These are phyloP conservation scores for Desmophyllum pertusum DNA, from an alignment of 92 coral and sea anemone species.

Conservation along the genomic window DNA sequence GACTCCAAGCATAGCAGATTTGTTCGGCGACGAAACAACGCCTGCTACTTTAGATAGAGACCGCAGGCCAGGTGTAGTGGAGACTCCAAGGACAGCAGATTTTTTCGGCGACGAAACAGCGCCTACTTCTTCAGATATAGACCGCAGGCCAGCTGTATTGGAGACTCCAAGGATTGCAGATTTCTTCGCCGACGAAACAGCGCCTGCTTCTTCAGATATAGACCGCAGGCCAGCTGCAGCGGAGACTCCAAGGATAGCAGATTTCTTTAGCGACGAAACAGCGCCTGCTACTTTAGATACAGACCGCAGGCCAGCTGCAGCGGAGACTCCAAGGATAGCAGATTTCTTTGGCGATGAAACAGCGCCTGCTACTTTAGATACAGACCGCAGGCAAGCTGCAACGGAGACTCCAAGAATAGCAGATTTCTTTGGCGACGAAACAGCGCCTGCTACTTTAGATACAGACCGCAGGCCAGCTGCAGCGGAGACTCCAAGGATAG, in stretches of 20 bases:
- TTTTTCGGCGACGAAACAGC: background rate
- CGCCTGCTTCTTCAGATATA: background rate
- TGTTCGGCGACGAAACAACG: background rate
- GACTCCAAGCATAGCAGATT: constrained; percentile 1
- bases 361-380: background rate
- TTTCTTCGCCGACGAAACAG: constrained; percentile 1
- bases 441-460: background rate
- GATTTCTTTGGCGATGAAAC: background rate
- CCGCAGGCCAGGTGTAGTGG: background rate
- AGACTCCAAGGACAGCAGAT: background rate
- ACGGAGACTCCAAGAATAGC: background rate
- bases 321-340: background rate
- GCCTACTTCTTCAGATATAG: background rate
- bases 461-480: constrained; percentile 12
- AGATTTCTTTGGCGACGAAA: too few species aligned
- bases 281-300: background rate
- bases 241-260: background rate
- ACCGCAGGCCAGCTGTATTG: background rate
- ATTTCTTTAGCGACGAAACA: background rate
- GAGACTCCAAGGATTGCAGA: constrained; percentile 1
- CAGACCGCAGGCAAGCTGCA: background rate
- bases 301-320: background rate
- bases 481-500: constrained; percentile 26
- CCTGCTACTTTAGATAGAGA: background rate
- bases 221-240: background rate